Conservation (phyloP, 1,140 invertebrate genomes). For the Drosophila chauvacae region DNA sequence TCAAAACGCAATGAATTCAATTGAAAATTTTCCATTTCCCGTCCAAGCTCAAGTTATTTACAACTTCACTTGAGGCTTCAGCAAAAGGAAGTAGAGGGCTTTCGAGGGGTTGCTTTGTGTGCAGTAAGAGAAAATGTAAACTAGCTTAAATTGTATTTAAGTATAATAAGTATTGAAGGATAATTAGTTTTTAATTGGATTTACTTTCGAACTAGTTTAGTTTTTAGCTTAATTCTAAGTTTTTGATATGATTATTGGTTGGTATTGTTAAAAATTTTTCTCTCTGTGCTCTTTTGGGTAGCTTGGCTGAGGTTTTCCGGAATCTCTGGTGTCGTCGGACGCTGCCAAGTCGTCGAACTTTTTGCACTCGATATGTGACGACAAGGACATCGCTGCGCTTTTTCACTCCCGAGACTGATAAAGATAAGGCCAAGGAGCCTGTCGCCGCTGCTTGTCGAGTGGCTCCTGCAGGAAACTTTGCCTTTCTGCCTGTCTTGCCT, state of each 20-base stretch:
- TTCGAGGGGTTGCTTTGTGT: slow-evolving; percentile 11
- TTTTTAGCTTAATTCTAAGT: neutral
- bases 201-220: neutral
- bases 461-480: slow-evolving; percentile 61
- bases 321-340: slow-evolving; percentile 33
- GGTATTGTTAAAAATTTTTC: neutral
- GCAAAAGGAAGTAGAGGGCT: slow-evolving; percentile 1
- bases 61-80: slow-evolving; percentile 49
- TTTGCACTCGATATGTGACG: slow-evolving; percentile 73
- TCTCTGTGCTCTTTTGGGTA: slow-evolving; percentile 1
- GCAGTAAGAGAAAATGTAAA: neutral
- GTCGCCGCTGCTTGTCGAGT: slow-evolving; percentile 46
- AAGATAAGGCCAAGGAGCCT: slow-evolving; percentile 78
- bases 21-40: slow-evolving; percentile 67
- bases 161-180: neutral
- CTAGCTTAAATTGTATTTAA: neutral
- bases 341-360: slow-evolving; percentile 73
- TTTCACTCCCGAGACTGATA: slow-evolving; percentile 70
- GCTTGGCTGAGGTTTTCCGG: slow-evolving; percentile 6
- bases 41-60: slow-evolving; percentile 59
- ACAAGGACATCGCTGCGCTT: slow-evolving; percentile 67
- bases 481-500: slow-evolving; percentile 37
- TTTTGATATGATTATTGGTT: neutral
- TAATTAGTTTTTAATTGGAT: neutral
- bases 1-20: slow-evolving; percentile 73